Evolutionary conservation across 2,797 vertebrate species (phyloP), one percentile per base, ranked within the genome.

Genomic region (Microtus obscurus): DNA sequence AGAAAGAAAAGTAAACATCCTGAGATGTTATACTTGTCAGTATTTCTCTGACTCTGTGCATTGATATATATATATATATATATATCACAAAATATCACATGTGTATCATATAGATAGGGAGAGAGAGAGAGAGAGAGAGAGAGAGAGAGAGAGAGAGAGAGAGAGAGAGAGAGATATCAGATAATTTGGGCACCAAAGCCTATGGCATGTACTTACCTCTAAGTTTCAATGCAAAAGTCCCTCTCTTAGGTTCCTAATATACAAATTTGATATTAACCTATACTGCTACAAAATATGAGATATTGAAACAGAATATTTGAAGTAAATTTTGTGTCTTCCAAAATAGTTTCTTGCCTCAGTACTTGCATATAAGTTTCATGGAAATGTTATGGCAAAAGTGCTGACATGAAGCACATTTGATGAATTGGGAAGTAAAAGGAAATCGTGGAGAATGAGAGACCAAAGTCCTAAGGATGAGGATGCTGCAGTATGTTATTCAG

Each of bases 1-100:
- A 19, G 0, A 91, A 93, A 73, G 8, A 95, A 95, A 4, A 85
- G 2, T 4, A 90, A 69, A 95, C 96, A 37, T 4, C 14, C 91
- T 95, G 63, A n/a, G 40, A 96, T 83, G 95, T 92, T 19, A 56
- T 87, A 0, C 90, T 76, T 94, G 21, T 0, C 34, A 63, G 73
- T 3, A 61, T 96, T 96, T 95, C 34, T 94, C 73, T 93, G 31
- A 95, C 92, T 95, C 21, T 96, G 3, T 90, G 4, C 31, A 88
- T 85, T 43, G 14, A 53, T 53, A 53, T 53, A 16, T 95, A 92
- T 53, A 97, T 45, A 43, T 31, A 31, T 17, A 27, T 31, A 43
- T 1, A 61, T 19, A 31, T 27, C 40, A 48, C 51, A 53, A 14
- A 53, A 53, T 17, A 53, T 56, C 53, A 56, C 53, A 56, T 56